Conservation (phyloP, 2,888 invertebrate species). For the Dorcus parallelipipedus region DNA sequence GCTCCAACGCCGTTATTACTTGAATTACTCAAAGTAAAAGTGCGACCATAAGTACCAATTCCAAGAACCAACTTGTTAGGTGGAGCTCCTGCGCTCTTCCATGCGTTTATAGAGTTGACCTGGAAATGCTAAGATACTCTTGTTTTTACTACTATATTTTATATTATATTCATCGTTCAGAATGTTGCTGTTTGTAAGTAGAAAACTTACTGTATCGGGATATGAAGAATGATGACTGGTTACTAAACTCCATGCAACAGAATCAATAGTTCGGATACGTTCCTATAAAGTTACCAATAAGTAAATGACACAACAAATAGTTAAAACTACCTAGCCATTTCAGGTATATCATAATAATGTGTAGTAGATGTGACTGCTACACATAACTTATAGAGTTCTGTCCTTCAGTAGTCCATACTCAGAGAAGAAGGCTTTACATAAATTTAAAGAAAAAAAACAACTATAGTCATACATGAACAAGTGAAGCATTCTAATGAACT, state of each 20-base stretch:
- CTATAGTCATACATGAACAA: too few species aligned
- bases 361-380: slow-evolving; percentile 51
- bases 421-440: too few species aligned
- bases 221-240: slow-evolving; percentile 68
- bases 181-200: too few species aligned
- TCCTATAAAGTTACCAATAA: slow-evolving; percentile 37
- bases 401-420: neutral
- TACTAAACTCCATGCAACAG: slow-evolving; percentile 61
- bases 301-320: slow-evolving; percentile 1
- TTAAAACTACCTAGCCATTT: slow-evolving; percentile 50
- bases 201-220: slow-evolving; percentile 44
- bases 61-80: slow-evolving; percentile 66
- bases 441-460: too few species aligned
- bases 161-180: too few species aligned
- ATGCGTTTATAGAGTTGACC: slow-evolving; percentile 46
- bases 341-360: slow-evolving; percentile 58
- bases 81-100: slow-evolving; percentile 55
- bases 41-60: slow-evolving; percentile 65
- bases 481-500: too few species aligned
- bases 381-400: neutral
- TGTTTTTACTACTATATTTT: too few species aligned
- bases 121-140: neutral
- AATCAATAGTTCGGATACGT: slow-evolving; percentile 66
- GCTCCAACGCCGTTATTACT: slow-evolving; percentile 53
- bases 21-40: slow-evolving; percentile 56